Evolutionary conservation across 2,888 invertebrate species (phyloP).

Genomic region (Limenitis arthemis): DNA sequence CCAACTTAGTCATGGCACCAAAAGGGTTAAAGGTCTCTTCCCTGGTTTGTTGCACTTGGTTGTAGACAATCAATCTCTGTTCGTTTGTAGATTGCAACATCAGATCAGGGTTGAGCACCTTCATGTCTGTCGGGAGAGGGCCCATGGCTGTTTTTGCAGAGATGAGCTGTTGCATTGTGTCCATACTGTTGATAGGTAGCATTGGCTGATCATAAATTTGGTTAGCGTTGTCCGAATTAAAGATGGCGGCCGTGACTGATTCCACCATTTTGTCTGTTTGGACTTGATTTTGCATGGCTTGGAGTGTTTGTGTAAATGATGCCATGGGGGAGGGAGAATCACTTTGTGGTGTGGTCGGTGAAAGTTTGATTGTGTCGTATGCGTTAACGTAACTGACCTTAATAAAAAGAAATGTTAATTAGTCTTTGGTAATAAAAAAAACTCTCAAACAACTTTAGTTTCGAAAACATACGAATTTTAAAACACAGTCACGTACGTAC

Average conservation of each 20-base stretch:
- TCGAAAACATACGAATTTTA: too few species aligned
- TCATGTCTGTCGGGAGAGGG: slow-evolving; percentile 44
- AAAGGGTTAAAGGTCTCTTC: slow-evolving; percentile 52
- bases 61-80: slow-evolving; percentile 42
- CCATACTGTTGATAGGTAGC: slow-evolving; percentile 35
- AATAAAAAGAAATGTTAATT: background rate
- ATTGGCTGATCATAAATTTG: slow-evolving; percentile 49
- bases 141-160: slow-evolving; percentile 40
- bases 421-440: background rate
- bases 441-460: background rate
- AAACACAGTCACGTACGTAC: too few species aligned
- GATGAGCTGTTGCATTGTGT: slow-evolving; percentile 50
- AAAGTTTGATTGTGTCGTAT: slow-evolving; percentile 70
- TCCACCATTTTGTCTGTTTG: slow-evolving; percentile 70
- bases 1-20: slow-evolving; percentile 52
- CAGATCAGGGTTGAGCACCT: slow-evolving; percentile 44
- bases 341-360: slow-evolving; percentile 52
- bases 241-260: slow-evolving; percentile 64
- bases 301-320: slow-evolving; percentile 60
- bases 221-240: slow-evolving; percentile 51
- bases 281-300: slow-evolving; percentile 63
- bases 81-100: slow-evolving; percentile 43
- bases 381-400: slow-evolving; percentile 50
- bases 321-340: slow-evolving; percentile 52
- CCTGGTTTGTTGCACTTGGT: slow-evolving; percentile 33